A percentile compares a stretch with the other conserved stretches of the same genome.
Evolutionary conservation across 2,797 vertebrate genomes (phyloP).

Genomic region (Podargus strigoides): DNA sequence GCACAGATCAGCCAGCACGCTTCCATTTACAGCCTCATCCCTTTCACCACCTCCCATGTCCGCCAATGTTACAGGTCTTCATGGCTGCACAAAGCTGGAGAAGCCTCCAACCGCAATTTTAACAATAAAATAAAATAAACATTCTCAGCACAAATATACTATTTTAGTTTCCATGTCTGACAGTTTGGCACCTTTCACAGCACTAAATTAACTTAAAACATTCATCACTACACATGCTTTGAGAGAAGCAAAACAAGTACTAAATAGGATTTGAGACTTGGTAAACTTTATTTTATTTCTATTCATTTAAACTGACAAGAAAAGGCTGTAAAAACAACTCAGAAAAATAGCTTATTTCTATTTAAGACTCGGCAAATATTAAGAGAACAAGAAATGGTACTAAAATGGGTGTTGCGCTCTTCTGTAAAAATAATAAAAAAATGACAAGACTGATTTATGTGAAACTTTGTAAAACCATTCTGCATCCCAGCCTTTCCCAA

Average conservation of each 20-base stretch:
- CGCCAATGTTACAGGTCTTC: background rate
- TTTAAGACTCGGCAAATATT: background rate
- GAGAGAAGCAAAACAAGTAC: constrained; percentile 1
- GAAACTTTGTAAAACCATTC: background rate
- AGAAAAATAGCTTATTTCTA: background rate
- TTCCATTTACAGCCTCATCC: background rate
- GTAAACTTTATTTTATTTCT: constrained; percentile 50
- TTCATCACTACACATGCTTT: background rate
- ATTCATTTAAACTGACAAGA: constrained; percentile 1
- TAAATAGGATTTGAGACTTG: background rate
- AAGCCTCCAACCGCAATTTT: background rate
- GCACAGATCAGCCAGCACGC: background rate
- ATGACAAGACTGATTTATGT: background rate
- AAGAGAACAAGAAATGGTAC: background rate
- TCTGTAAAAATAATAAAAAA: constrained; percentile 8
- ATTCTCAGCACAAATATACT: background rate
- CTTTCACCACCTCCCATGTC: background rate
- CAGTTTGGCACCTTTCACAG: background rate
- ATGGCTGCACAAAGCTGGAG: background rate
- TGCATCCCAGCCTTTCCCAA: background rate
- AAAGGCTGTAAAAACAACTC: constrained; percentile 28
- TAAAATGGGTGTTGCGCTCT: background rate
- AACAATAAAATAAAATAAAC: constrained; percentile 14
- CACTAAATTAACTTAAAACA: constrained; percentile 5
- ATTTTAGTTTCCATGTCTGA: background rate